These are phyloP conservation scores for Latrodectus geometricus DNA, from an alignment of 1,140 invertebrate species.

Conservation along the genomic window DNA sequence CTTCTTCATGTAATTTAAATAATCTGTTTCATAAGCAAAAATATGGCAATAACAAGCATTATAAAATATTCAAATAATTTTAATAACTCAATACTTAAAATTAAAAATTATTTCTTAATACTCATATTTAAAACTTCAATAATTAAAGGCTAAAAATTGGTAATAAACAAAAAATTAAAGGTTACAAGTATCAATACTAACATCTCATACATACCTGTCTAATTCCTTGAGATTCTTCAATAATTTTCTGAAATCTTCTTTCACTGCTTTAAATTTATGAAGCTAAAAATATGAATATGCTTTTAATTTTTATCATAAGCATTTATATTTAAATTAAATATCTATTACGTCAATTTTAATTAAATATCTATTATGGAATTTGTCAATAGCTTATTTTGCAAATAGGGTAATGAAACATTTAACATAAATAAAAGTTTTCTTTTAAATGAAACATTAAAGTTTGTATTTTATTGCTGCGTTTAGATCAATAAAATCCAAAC, in stretches of 20 bases:
- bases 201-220: conserved; percentile 18
- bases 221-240: conserved; percentile 42
- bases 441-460: neutral
- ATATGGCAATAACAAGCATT: too few species aligned
- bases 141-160: neutral
- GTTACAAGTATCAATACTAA: neutral
- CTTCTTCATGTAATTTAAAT: too few species aligned
- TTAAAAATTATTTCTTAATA: too few species aligned
- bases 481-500: too few species aligned
- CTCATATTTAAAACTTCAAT: neutral
- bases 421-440: neutral
- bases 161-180: neutral
- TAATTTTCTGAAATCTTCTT: conserved; percentile 41
- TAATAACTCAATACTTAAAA: too few species aligned
- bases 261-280: conserved; percentile 30
- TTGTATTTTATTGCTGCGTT: too few species aligned
- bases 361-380: neutral
- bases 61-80: too few species aligned
- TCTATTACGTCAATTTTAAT: too few species aligned
- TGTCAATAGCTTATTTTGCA: neutral
- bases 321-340: too few species aligned
- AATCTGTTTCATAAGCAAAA: too few species aligned
- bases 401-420: neutral
- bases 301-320: neutral
- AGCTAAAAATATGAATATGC: conserved; percentile 4